Evolutionary conservation across 1,140 invertebrate genomes (phyloP), one percentile per base, ranked within the genome.

Genomic region (Nymphalis io): DNA sequence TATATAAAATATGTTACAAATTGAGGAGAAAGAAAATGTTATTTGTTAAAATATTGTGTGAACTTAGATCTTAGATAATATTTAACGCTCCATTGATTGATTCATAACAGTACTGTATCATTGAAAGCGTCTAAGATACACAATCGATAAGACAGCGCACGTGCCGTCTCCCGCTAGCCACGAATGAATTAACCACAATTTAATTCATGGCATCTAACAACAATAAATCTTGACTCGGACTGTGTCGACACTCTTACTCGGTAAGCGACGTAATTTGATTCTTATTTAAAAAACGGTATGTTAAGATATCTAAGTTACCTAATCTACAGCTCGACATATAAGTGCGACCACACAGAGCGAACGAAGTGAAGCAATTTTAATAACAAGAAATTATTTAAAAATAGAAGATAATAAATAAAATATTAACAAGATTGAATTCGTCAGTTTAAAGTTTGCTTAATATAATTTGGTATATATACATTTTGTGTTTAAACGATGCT

Each of bases 41-140:
- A 53, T 21, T 53, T 51, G 48, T 61, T 20, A 20, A 73, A n/a
- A 65, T 15, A 70, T 65, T 57, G 67, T 81, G 76, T 2, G 5
- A 33, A 33, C 27, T 5, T 71, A 53, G 85, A 90, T 87, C 60
- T 48, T 13, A 75, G 87, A 89, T 89, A 88, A 87, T 70, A 77
- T 81, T 75, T 59, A 72, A 75, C 68, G 73, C 74, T 69, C 68
- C 70, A 75, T 83, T 87, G 81, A 90, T 90, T 87, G 82, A 90
- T 89, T 87, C 85, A 85, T 78, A 73, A 74, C 73, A 73, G 72
- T 62, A 70, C 57, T 72, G 68, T 86, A 88, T 88, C 84, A 65
- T 51, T 65, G 65, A 72, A 75, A 70, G 70, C 70, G 84, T 87
- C 85, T 84, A 44, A 83, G 81, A 87, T 83, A 79, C 75, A 79